These are phyloP conservation scores for Mnemiopsis leidyi DNA, from an alignment of 37 sponge, comb jelly and placozoan genomes.

Conservation along the genomic window DNA sequence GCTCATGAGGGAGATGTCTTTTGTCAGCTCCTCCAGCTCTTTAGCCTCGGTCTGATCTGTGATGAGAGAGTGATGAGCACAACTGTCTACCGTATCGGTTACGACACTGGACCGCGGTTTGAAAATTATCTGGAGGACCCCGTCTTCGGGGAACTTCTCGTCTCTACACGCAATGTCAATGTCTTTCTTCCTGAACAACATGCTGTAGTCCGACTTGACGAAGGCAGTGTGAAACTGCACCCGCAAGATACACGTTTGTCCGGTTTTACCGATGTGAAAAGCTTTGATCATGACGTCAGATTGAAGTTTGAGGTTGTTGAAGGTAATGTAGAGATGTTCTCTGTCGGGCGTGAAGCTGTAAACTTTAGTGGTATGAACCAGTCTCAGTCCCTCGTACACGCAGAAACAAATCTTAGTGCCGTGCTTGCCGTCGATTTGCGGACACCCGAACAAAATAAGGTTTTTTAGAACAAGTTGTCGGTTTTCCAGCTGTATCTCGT, in stretches of 20 bases:
- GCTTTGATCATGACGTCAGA: slow-evolving; percentile 73
- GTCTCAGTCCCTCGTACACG: slow-evolving; percentile 85
- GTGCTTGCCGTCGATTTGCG: slow-evolving; percentile 91
- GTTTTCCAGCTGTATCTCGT: slow-evolving; percentile 74
- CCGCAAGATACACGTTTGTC: slow-evolving; percentile 81
- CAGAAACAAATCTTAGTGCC: slow-evolving; percentile 84
- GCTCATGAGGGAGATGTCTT: slow-evolving; percentile 56
- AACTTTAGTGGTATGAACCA: slow-evolving; percentile 83
- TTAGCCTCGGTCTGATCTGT: slow-evolving; percentile 48
- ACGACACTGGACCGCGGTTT: slow-evolving; percentile 23
- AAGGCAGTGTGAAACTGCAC: slow-evolving; percentile 86
- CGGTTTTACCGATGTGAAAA: slow-evolving; percentile 83
- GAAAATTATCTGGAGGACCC: slow-evolving; percentile 41
- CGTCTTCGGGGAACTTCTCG: slow-evolving; percentile 14
- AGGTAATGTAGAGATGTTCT: slow-evolving; percentile 36
- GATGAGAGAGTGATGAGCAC: slow-evolving; percentile 15
- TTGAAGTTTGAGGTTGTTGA: background rate
- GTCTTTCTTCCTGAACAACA: slow-evolving; percentile 84
- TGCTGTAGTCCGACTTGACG: slow-evolving; percentile 71
- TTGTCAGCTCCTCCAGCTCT: slow-evolving; percentile 24
- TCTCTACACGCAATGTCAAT: slow-evolving; percentile 88
- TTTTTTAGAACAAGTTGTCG: slow-evolving; percentile 74
- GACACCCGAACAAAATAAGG: slow-evolving; percentile 88
- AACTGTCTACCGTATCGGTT: slow-evolving; percentile 12
- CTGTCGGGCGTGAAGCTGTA: slow-evolving; percentile 69